Conservation (phyloP, 2,797 vertebrate genomes). For the Iguana delicatissima region DNA sequence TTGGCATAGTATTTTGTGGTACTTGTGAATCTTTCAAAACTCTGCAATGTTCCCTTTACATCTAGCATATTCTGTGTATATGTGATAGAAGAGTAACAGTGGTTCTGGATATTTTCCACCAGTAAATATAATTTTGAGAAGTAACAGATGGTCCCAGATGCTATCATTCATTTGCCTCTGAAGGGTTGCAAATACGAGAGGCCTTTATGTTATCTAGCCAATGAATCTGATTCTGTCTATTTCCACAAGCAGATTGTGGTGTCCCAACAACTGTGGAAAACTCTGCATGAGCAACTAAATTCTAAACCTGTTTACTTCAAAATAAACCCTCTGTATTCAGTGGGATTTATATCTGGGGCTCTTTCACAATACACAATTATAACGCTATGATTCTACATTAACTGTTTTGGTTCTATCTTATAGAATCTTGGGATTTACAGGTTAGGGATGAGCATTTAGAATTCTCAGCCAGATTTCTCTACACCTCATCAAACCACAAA, state of each 20-base stretch:
- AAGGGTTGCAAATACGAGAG: conserved; percentile 54
- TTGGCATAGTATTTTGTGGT: not conserved
- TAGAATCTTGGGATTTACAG: too few relatives aligned
- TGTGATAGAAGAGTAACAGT: not conserved
- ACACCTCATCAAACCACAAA: too few relatives aligned
- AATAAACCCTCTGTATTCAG: not conserved
- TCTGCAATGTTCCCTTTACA: not conserved
- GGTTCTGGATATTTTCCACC: not conserved
- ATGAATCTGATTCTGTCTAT: not conserved
- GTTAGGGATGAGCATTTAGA: too few relatives aligned
- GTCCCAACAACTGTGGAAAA: not conserved
- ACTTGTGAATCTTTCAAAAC: not conserved
- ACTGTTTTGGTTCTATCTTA: too few relatives aligned
- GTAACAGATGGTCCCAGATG: conserved; percentile 63
- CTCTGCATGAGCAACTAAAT: not conserved
- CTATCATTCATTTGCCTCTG: conserved; percentile 55
- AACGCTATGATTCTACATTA: too few relatives aligned
- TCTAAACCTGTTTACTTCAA: not conserved
- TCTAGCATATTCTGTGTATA: not conserved
- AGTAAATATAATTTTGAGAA: not conserved
- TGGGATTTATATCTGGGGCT: not conserved
- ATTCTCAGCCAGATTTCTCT: too few relatives aligned
- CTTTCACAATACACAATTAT: too few relatives aligned
- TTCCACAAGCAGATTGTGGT: not conserved
- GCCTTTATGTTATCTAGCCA: conserved; percentile 41